Conservation (phyloP, 1,140 invertebrate species). For the Cepaea nemoralis region DNA sequence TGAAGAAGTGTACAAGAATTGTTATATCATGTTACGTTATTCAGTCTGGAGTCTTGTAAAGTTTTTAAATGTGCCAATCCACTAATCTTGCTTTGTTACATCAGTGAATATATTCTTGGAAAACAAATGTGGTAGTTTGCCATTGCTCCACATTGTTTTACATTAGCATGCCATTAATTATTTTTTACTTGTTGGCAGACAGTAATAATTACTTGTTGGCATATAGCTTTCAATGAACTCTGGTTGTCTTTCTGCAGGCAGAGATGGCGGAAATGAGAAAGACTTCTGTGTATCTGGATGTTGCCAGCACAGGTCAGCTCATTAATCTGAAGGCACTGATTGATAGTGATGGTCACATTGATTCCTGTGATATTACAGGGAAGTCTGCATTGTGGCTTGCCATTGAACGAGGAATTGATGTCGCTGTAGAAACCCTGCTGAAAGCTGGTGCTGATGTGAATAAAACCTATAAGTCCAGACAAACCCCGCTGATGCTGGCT, state of each 20-base stretch:
- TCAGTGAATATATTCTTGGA: too few species aligned
- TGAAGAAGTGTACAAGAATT: too few species aligned
- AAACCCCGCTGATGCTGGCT: constrained; percentile 9
- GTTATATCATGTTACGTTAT: too few species aligned
- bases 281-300: neutral
- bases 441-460: constrained; percentile 18
- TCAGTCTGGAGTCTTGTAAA: too few species aligned
- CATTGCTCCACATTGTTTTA: too few species aligned
- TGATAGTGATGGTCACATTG: neutral
- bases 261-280: neutral
- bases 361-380: neutral
- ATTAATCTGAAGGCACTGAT: neutral
- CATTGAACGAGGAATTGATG: neutral
- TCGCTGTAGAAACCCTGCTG: constrained; percentile 2
- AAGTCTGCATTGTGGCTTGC: constrained; percentile 23
- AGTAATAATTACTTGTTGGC: too few species aligned
- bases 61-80: too few species aligned
- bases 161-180: too few species aligned
- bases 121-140: too few species aligned
- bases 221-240: too few species aligned
- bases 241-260: neutral
- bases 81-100: too few species aligned
- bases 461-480: neutral
- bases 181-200: too few species aligned
- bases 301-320: neutral